These are phyloP conservation scores for Pardalotus punctatus DNA, from an alignment of 2,113 vertebrate genomes.

Conservation along the genomic window DNA sequence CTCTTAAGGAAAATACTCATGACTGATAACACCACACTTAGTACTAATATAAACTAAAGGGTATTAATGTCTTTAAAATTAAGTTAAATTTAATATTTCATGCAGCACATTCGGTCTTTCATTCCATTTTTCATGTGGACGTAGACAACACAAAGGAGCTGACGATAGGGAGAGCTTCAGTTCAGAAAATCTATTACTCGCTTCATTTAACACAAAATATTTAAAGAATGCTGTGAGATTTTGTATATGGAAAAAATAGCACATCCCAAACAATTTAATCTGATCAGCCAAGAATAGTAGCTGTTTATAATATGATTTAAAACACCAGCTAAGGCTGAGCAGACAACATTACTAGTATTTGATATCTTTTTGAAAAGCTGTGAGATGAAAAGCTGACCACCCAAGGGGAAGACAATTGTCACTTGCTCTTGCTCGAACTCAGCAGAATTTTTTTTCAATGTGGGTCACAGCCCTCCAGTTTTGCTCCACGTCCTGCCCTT, in stretches of 20 bases:
- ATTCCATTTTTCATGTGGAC: neutral
- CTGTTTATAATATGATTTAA: constrained; percentile 16
- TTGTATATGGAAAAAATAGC: neutral
- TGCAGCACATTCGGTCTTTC: neutral
- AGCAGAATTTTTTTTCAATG: neutral
- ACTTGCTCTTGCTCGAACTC: neutral
- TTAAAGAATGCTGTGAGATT: neutral
- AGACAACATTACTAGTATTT: neutral
- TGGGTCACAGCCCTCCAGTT: neutral
- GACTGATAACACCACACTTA: neutral
- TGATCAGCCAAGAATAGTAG: neutral
- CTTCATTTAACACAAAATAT: neutral
- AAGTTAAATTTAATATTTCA: neutral
- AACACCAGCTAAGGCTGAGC: neutral
- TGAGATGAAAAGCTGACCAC: neutral
- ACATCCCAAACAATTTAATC: constrained; percentile 5
- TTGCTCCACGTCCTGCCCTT: neutral
- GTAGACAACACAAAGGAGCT: neutral
- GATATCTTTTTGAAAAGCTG: neutral
- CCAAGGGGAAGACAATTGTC: neutral
- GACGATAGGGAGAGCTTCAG: neutral
- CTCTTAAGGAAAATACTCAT: neutral
- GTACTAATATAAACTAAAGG: neutral
- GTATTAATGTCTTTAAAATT: neutral
- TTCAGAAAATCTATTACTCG: neutral